Evolutionary conservation across 2,888 invertebrate species (phyloP).

Genomic region (Thymelicus sylvestris): DNA sequence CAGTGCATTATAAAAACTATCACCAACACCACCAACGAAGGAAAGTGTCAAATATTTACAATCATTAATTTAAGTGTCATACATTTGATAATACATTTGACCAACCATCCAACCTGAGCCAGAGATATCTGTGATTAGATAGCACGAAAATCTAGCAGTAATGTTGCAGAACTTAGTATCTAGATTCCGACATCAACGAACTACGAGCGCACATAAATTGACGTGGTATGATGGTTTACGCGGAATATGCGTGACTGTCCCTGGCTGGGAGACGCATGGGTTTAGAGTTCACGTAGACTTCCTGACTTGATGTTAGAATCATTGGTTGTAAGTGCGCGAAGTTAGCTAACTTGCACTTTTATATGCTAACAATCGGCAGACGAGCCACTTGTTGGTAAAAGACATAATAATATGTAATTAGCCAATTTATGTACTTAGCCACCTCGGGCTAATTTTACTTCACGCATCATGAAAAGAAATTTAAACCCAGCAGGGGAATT

Average conservation of each 20-base stretch:
- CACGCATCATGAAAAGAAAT: too few relatives aligned
- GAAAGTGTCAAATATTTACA: too few relatives aligned
- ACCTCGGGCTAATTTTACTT: too few relatives aligned
- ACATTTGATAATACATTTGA: background rate
- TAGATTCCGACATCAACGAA: conserved; percentile 2
- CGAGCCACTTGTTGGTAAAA: too few relatives aligned
- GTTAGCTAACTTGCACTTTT: too few relatives aligned
- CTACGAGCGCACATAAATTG: conserved; percentile 60
- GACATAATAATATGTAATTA: too few relatives aligned
- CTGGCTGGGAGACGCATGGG: background rate
- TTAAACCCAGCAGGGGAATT: too few relatives aligned
- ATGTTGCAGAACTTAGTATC: conserved; percentile 5
- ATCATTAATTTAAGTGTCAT: too few relatives aligned
- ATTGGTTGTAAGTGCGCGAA: background rate
- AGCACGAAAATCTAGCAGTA: conserved; percentile 1
- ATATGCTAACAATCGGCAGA: too few relatives aligned
- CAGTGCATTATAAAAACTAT: too few relatives aligned
- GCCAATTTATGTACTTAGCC: too few relatives aligned
- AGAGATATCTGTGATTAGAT: conserved; percentile 1
- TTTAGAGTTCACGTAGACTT: background rate
- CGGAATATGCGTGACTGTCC: conserved; percentile 25
- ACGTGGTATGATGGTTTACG: conserved; percentile 53
- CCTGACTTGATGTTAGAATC: background rate
- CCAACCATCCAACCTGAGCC: background rate
- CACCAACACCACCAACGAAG: too few relatives aligned